Evolutionary conservation across 2,888 invertebrate species (phyloP).

Genomic region (Drosophila testacea): DNA sequence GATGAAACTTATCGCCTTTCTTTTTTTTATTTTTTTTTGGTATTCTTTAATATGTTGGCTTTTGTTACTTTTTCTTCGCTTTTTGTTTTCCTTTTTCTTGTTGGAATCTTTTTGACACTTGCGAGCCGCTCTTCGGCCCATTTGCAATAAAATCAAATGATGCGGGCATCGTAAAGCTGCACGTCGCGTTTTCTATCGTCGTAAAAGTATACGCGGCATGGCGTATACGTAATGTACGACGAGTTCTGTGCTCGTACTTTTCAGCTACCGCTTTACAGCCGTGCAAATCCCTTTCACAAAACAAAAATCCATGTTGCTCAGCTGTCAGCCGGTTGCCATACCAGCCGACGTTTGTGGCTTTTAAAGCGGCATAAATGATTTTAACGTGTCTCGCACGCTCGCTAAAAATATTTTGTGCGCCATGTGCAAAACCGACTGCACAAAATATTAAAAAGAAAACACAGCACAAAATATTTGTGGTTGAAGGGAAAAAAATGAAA

Average conservation of each 20-base stretch:
- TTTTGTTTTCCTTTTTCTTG: conserved; percentile 4
- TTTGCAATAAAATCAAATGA: conserved; percentile 77
- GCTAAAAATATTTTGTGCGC: conserved; percentile 55
- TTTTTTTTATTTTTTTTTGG: not conserved
- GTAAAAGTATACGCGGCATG: conserved; percentile 62
- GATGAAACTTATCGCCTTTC: not conserved
- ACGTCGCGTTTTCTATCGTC: conserved; percentile 70
- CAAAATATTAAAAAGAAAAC: conserved; percentile 34
- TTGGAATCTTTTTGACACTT: conserved; percentile 51
- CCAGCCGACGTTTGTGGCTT: conserved; percentile 69
- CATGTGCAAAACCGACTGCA: conserved; percentile 52
- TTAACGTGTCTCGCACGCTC: conserved; percentile 44
- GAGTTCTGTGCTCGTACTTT: conserved; percentile 46
- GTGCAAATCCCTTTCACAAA: conserved; percentile 65
- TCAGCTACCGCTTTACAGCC: conserved; percentile 57
- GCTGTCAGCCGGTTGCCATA: conserved; percentile 29
- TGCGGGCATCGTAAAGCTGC: conserved; percentile 74
- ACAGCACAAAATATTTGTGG: conserved; percentile 39
- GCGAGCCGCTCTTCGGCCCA: conserved; percentile 46
- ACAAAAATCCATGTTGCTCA: conserved; percentile 42
- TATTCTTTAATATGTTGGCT: conserved; percentile 14
- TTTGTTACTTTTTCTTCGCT: conserved; percentile 23
- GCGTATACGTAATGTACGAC: conserved; percentile 63
- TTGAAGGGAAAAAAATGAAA: conserved; percentile 19
- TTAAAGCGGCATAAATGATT: conserved; percentile 78